A percentile compares a stretch with the other conserved stretches of the same genome.
Conservation (phyloP, 2,113 vertebrate genomes). For the Felis chaus region DNA sequence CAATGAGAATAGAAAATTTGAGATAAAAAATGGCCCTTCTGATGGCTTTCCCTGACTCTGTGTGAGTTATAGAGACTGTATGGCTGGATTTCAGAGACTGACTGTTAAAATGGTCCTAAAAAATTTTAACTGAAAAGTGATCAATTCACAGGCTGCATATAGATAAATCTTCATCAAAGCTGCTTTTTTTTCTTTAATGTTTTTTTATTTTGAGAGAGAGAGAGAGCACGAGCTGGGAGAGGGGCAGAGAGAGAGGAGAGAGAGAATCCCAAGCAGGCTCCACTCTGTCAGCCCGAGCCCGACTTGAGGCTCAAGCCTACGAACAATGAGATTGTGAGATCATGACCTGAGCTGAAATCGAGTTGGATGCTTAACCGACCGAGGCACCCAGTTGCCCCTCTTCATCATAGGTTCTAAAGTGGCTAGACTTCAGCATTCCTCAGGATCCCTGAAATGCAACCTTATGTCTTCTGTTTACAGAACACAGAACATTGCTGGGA, state of each 20-base stretch:
- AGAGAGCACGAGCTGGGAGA: too few species aligned
- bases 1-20: background rate
- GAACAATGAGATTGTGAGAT: too few species aligned
- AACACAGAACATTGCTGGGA: background rate
- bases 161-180: background rate
- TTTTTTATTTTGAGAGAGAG: too few species aligned
- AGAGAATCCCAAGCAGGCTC: too few species aligned
- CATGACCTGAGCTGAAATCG: too few species aligned
- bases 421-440: background rate
- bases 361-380: too few species aligned
- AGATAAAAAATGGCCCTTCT: background rate
- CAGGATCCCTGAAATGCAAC: background rate
- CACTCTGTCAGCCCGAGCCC: too few species aligned
- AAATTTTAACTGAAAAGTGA: background rate
- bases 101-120: background rate
- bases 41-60: background rate
- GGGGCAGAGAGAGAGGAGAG: too few species aligned
- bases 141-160: background rate
- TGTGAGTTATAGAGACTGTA: background rate
- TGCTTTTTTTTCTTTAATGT: background rate
- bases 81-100: background rate
- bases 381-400: too few species aligned
- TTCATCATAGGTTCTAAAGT: background rate
- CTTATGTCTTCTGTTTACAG: background rate
- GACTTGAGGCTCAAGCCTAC: too few species aligned